Conservation (phyloP, 1,140 invertebrate species). For the Laupala kohalensis region DNA sequence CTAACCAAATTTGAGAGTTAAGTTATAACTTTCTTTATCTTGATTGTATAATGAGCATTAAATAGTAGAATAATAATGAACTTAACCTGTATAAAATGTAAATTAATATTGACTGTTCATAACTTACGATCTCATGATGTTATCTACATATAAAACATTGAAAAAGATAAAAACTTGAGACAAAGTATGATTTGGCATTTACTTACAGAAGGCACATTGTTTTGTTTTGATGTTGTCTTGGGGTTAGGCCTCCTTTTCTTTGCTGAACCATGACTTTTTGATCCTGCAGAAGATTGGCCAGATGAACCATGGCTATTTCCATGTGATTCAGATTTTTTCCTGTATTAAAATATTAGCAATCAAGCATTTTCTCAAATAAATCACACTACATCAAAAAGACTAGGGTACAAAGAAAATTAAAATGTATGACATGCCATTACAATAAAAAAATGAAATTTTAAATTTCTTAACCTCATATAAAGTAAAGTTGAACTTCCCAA, state of each 20-base stretch:
- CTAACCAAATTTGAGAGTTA: too few relatives aligned
- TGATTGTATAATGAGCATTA: too few relatives aligned
- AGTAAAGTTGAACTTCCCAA: neutral
- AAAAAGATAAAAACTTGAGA: neutral
- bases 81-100: too few relatives aligned
- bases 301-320: conserved; percentile 5
- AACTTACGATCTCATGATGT: too few relatives aligned
- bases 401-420: too few relatives aligned
- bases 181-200: neutral
- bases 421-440: neutral
- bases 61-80: too few relatives aligned
- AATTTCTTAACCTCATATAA: neutral
- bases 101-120: too few relatives aligned
- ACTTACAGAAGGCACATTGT: conserved; percentile 9
- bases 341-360: neutral
- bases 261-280: conserved; percentile 2
- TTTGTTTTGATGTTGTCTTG: conserved; percentile 4
- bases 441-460: neutral
- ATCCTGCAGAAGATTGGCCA: conserved; percentile 1
- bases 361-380: neutral
- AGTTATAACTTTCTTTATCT: too few relatives aligned
- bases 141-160: neutral
- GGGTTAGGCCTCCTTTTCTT: conserved; percentile 8
- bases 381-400: too few relatives aligned
- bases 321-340: conserved; percentile 8